phyloP scores from a whole-genome alignment of 2,797 vertebrate species.

The Arnoldichthys spilopterus region DNA sequence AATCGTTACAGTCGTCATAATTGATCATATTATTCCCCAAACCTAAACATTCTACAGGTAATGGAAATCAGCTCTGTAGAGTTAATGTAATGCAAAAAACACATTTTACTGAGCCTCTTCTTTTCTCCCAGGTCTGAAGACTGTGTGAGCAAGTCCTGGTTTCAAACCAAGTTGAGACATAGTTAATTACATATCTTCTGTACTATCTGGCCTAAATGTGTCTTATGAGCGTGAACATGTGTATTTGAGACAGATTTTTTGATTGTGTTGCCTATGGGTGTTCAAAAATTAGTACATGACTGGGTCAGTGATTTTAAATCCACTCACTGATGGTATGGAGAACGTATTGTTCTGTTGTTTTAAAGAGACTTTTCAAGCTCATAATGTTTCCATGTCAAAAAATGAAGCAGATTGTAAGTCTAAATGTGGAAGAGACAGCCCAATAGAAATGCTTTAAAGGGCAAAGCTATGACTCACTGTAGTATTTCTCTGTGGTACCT shows the following conservation, averaged over 20 bases:
- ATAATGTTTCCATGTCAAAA: constrained; percentile 27
- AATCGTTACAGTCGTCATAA: too few species aligned
- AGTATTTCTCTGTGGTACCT: constrained; percentile 21
- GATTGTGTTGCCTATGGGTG: not conserved
- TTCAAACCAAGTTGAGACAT: too few species aligned
- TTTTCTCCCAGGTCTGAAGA: constrained; percentile 24
- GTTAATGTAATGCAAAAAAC: constrained; percentile 26
- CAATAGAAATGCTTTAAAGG: constrained; percentile 55
- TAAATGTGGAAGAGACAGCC: constrained; percentile 43
- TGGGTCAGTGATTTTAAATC: not conserved
- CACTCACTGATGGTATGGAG: too few species aligned
- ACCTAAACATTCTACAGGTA: not conserved
- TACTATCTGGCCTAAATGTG: constrained; percentile 41
- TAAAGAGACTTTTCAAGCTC: constrained; percentile 19
- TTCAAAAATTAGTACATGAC: not conserved
- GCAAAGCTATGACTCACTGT: constrained; percentile 41
- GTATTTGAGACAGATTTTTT: not conserved
- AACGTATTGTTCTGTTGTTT: not conserved
- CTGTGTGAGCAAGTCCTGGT: constrained; percentile 49
- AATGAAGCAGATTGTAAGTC: constrained; percentile 37
- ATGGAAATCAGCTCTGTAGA: constrained; percentile 8
- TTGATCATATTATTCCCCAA: too few species aligned
- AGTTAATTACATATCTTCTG: constrained; percentile 45
- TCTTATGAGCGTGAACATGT: constrained; percentile 27
- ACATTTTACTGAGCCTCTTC: constrained; percentile 11